phyloP scores from a whole-genome alignment of 2,797 vertebrate genomes.

The Channa striata region DNA sequence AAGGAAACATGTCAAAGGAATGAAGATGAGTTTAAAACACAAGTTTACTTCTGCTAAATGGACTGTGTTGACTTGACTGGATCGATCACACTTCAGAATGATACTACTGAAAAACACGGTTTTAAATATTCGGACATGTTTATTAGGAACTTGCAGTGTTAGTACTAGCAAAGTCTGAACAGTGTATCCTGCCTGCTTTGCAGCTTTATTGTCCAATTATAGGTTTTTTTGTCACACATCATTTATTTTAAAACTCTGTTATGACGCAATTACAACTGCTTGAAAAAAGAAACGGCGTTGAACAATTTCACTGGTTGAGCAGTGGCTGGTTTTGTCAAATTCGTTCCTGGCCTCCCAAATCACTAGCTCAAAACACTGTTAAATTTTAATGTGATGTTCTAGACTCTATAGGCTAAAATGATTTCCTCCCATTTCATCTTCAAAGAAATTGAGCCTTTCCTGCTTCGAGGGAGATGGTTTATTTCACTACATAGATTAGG shows the following conservation, averaged over 20 bases:
- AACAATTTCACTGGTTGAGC: neutral
- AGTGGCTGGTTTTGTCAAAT: neutral
- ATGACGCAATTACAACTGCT: neutral
- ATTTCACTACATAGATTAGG: conserved; percentile 46
- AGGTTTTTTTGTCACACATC: neutral
- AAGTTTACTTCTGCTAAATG: neutral
- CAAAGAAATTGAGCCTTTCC: conserved; percentile 22
- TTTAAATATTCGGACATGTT: neutral
- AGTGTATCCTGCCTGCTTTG: neutral
- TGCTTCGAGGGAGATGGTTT: conserved; percentile 41
- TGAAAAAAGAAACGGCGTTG: too few relatives aligned
- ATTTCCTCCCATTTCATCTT: conserved; percentile 37
- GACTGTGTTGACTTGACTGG: too few relatives aligned
- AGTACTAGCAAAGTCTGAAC: neutral
- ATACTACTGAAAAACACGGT: too few relatives aligned
- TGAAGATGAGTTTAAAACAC: neutral
- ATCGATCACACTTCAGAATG: too few relatives aligned
- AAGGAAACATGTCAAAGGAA: neutral
- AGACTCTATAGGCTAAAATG: conserved; percentile 25
- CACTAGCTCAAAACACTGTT: conserved; percentile 43
- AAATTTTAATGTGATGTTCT: conserved; percentile 44
- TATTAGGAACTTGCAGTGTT: neutral
- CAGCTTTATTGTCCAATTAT: neutral
- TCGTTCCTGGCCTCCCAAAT: conserved; percentile 32
- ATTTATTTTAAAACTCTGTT: neutral